These are phyloP conservation scores for Sturmia bella DNA, from an alignment of 2,888 invertebrate species.

Conservation along the genomic window DNA sequence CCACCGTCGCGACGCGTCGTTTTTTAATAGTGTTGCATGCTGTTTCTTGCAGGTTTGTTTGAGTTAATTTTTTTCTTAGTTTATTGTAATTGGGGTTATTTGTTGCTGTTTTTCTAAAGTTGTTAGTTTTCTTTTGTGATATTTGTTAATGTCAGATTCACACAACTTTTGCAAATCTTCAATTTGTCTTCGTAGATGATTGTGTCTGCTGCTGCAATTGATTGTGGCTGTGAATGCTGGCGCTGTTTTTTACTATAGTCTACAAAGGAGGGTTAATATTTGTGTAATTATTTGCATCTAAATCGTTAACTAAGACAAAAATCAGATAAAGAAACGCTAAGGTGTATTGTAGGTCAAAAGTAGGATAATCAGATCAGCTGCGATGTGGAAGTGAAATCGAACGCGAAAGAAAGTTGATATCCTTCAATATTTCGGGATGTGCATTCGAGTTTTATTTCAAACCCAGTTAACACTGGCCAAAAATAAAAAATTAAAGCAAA, in stretches of 20 bases:
- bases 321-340: constrained; percentile 5
- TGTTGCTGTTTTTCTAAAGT: constrained; percentile 55
- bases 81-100: constrained; percentile 60
- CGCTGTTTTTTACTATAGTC: background rate
- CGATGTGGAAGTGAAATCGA: no score
- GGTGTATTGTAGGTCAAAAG: background rate
- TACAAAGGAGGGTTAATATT: background rate
- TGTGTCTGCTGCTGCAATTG: constrained; percentile 28
- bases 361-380: no score
- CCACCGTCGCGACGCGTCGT: background rate
- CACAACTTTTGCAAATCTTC: constrained; percentile 65
- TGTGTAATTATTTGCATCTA: constrained; percentile 19
- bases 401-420: no score
- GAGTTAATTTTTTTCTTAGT: constrained; percentile 24
- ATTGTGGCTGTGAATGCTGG: constrained; percentile 15
- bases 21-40: constrained; percentile 43
- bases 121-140: constrained; percentile 58
- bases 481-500: no score
- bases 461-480: no score
- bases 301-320: constrained; percentile 45
- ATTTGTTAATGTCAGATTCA: constrained; percentile 69
- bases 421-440: no score
- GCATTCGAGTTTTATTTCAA: no score
- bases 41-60: constrained; percentile 38
- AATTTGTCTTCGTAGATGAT: constrained; percentile 59